Conservation (phyloP, 2,113 vertebrate genomes). For the Haemorhous mexicanus region DNA sequence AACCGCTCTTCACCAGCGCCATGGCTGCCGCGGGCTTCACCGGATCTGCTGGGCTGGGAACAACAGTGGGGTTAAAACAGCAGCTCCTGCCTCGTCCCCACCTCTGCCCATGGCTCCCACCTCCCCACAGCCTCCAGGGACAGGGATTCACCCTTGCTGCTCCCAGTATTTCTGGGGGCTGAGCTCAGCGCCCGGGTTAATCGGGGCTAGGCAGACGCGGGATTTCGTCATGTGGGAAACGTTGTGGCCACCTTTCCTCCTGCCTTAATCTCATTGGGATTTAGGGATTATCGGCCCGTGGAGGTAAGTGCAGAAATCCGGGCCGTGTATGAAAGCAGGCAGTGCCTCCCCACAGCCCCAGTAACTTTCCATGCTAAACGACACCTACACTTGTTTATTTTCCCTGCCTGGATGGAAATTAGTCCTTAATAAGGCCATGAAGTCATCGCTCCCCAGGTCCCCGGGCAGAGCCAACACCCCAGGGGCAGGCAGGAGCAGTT, state of each 20-base stretch:
- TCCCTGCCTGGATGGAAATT: not conserved
- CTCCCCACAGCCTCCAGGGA: not conserved
- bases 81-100: rapidly evolving
- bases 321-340: not conserved
- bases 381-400: not conserved
- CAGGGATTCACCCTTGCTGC: not conserved
- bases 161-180: not conserved
- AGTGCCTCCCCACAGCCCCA: not conserved
- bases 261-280: slow-evolving; percentile 55
- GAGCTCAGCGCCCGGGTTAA: not conserved
- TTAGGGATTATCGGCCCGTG: slow-evolving; percentile 54
- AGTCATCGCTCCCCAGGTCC: not conserved
- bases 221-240: not conserved
- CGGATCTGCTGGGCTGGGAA: not conserved
- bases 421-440: not conserved
- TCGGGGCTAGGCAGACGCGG: not conserved
- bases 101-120: not conserved
- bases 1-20: slow-evolving; percentile 90
- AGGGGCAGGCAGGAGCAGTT: not conserved
- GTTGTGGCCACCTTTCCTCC: not conserved
- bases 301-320: not conserved
- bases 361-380: not conserved
- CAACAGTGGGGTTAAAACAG: not conserved
- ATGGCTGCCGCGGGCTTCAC: slow-evolving; percentile 65
- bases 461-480: not conserved